These are phyloP conservation scores for Sitobion miscanthi DNA, from an alignment of 1,140 invertebrate species.

Conservation along the genomic window DNA sequence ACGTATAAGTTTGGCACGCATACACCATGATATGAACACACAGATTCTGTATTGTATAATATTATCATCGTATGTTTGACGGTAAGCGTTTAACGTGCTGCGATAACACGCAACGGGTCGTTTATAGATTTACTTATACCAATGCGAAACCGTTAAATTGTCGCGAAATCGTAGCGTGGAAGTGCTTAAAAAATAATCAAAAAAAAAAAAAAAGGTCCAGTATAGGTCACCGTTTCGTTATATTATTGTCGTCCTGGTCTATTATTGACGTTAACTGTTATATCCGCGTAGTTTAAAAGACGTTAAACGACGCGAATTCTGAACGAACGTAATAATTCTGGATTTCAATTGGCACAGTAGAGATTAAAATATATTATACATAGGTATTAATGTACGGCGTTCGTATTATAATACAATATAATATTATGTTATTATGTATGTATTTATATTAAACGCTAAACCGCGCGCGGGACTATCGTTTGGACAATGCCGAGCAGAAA, in stretches of 20 bases:
- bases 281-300: constrained; percentile 39
- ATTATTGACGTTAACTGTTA: constrained; percentile 49
- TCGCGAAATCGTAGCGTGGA: not conserved
- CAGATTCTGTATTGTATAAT: not conserved
- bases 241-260: not conserved
- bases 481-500: not conserved
- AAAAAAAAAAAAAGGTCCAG: not conserved
- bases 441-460: not conserved
- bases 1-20: not conserved
- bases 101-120: not conserved
- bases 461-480: not conserved
- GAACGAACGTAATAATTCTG: not conserved
- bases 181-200: not conserved
- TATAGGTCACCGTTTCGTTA: not conserved
- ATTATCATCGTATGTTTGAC: not conserved
- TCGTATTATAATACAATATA: not conserved
- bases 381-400: not conserved
- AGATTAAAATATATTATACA: not conserved
- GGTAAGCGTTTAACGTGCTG: not conserved
- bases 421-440: not conserved
- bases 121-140: not conserved
- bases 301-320: not conserved
- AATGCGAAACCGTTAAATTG: not conserved
- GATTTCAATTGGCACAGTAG: constrained; percentile 14
- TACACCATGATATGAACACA: not conserved